A percentile compares a stretch with the other conserved stretches of the same genome.
These are phyloP conservation scores for Fistularia tabacaria DNA, from an alignment of 2,797 vertebrate genomes.

Conservation along the genomic window DNA sequence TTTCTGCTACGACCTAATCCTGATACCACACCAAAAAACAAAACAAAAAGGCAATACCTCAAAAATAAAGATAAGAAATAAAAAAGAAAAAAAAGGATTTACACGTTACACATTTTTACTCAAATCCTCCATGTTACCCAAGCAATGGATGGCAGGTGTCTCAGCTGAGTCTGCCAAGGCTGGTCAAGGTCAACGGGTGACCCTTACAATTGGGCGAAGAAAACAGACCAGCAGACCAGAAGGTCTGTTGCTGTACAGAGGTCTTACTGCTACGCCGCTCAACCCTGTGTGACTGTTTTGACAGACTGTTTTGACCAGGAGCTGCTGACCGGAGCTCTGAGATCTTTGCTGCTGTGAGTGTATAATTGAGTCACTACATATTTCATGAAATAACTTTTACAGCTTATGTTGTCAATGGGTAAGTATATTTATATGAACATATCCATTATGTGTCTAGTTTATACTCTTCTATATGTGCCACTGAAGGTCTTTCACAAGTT, in stretches of 20 bases:
- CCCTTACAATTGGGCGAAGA: constrained; percentile 12
- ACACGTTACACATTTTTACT: constrained; percentile 30
- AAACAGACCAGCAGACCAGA: constrained; percentile 16
- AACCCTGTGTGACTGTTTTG: not conserved
- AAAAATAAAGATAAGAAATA: constrained; percentile 15
- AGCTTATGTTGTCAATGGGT: constrained; percentile 27
- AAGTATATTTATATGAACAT: constrained; percentile 28
- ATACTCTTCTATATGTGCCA: constrained; percentile 18
- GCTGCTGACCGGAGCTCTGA: too few relatives aligned
- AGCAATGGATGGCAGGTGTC: not conserved
- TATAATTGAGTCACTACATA: constrained; percentile 25
- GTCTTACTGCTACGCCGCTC: constrained; percentile 11
- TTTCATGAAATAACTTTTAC: constrained; percentile 28
- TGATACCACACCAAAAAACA: constrained; percentile 27
- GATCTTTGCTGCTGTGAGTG: constrained; percentile 12
- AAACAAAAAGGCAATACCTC: constrained; percentile 31
- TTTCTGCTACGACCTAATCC: constrained; percentile 33
- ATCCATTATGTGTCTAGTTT: constrained; percentile 25
- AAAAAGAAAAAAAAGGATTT: constrained; percentile 8
- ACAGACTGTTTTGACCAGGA: constrained; percentile 10
- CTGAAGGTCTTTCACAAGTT: constrained; percentile 26
- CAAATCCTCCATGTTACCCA: constrained; percentile 9
- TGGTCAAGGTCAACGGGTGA: constrained; percentile 20
- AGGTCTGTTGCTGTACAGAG: constrained; percentile 30
- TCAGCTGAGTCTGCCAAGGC: constrained; percentile 1